Evolutionary conservation across 2,113 vertebrate genomes (phyloP).

Genomic region (Ploceus nigricollis): DNA sequence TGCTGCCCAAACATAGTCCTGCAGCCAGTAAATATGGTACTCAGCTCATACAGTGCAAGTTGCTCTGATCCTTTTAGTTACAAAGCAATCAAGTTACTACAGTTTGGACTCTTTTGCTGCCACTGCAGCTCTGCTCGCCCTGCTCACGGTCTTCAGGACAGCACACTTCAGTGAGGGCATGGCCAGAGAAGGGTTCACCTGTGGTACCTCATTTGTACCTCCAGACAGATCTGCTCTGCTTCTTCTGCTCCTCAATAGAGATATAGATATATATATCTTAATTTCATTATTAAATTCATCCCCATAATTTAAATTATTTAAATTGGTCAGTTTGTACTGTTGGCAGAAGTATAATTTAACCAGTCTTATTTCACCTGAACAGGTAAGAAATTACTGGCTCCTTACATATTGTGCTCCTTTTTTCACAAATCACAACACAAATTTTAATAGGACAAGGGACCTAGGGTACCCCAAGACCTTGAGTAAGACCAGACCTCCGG

Average conservation of each 20-base stretch:
- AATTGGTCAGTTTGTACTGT: not conserved
- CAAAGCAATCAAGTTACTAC: not conserved
- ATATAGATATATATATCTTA: not conserved
- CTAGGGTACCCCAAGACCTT: not conserved
- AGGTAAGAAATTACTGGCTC: not conserved
- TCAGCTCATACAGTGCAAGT: not conserved
- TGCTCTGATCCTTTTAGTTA: not conserved
- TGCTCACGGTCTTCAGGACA: accelerated
- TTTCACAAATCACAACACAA: not conserved
- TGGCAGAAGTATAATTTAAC: not conserved
- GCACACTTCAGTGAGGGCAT: not conserved
- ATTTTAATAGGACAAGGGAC: not conserved
- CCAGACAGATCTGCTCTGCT: not conserved
- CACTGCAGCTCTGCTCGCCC: accelerated
- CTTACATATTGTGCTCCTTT: not conserved
- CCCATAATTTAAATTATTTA: not conserved
- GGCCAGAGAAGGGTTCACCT: not conserved
- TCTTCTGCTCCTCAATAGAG: not conserved
- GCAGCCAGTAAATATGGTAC: not conserved
- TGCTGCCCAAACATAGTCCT: not conserved
- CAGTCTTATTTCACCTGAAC: not conserved
- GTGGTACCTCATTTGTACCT: not conserved
- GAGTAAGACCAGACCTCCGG: not conserved
- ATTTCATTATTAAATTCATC: not conserved
- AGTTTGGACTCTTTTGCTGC: not conserved